Base-by-base conservation (phyloP, 2,797 vertebrate genomes). In the Notolabrus celidotus region DNA sequence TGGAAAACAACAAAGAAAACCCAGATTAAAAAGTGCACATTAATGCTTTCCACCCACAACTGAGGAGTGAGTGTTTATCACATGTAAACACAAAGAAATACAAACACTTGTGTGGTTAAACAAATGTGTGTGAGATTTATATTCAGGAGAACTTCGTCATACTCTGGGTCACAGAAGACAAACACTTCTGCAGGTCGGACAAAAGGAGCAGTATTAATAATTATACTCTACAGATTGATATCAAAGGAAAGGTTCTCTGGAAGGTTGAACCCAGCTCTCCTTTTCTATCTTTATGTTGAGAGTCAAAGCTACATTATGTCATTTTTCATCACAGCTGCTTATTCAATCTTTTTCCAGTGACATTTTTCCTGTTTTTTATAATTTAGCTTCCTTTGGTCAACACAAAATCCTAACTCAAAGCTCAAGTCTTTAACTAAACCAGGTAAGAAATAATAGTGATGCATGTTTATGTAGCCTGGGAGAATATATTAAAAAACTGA, bases 1-100 rank as follows among this genome's bases (percentile, higher is more conserved):
- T 97, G 79, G 42, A 66, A 67, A 67, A 71, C 79, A 70, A 86
- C 57, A 87, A 57, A 59, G 23, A 4, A n/a, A 73, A 19, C 1
- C 12, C 0, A 62, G 39, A 71, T 85, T 71, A 81, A 58, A 65
- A 82, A 59, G 62, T 4, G 51, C 41, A 14, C 15, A 57, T 17
- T 79, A 61, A 77, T 70, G 22, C 20, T 53, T 38, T 16, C 27
- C 38, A 8, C 27, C 10, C 7, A 4, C 70, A 56, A 71, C 27
- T 59, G 0, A 58, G 20, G 0, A 58, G 20, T 66, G 17, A 2
- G 33, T 20, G 61, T 56, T 61, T 56, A 79, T 51, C 66, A 23
- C 20, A 4, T 66, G 52, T 53, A 59, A 65, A 54, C 29, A 82
- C 29, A 67, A 47, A 57, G 41, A 71, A 52, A 72, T 41, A 14